phyloP scores from a whole-genome alignment of 2,888 invertebrate genomes.

The Calameuta idolon region DNA sequence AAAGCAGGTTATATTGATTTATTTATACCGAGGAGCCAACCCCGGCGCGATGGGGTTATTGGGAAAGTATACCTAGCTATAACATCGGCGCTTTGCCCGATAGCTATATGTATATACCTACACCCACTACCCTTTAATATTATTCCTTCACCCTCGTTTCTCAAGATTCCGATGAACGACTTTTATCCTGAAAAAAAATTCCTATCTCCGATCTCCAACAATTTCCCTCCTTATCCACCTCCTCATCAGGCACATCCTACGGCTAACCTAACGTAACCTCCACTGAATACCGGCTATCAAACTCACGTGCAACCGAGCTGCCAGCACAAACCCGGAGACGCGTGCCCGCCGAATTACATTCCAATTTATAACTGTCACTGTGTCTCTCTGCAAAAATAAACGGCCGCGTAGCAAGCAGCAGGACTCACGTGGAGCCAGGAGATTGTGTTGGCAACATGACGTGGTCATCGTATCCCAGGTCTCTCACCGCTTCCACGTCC shows the following conservation, averaged over 20 bases:
- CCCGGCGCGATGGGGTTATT: slow-evolving; percentile 57
- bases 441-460: slow-evolving; percentile 24
- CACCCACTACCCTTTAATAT: too few relatives aligned
- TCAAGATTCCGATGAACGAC: too few relatives aligned
- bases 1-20: slow-evolving; percentile 63
- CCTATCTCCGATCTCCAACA: too few relatives aligned
- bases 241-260: too few relatives aligned
- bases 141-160: too few relatives aligned
- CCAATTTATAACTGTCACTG: slow-evolving; percentile 56
- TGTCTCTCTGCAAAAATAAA: slow-evolving; percentile 46
- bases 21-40: slow-evolving; percentile 57
- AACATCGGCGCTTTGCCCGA: slow-evolving; percentile 8
- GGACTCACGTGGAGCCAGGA: slow-evolving; percentile 21
- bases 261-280: too few relatives aligned
- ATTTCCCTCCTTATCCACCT: too few relatives aligned
- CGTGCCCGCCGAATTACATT: slow-evolving; percentile 40
- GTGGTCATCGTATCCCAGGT: slow-evolving; percentile 29
- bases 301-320: too few relatives aligned
- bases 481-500: background rate
- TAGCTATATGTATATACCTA: too few relatives aligned
- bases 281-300: too few relatives aligned
- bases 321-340: slow-evolving; percentile 8
- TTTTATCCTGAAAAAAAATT: too few relatives aligned
- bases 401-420: slow-evolving; percentile 28
- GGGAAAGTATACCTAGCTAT: slow-evolving; percentile 30